Conservation (phyloP, 2,888 invertebrate genomes). For the Himalopsyche japonica region DNA sequence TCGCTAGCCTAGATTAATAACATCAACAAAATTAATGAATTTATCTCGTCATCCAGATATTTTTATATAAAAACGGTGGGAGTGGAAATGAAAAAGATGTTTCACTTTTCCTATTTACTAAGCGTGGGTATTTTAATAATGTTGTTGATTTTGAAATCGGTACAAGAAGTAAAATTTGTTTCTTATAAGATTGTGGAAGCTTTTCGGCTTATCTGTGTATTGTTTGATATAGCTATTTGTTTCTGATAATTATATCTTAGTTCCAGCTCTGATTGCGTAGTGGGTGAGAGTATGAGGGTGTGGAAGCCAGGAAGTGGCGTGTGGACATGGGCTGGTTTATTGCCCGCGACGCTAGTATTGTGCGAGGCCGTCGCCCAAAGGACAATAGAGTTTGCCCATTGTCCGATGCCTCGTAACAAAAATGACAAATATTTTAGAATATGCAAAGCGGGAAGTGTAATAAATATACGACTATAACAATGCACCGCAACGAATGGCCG, state of each 20-base stretch:
- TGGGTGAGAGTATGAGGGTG: not conserved
- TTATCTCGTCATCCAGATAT: too few species aligned
- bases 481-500: conserved; percentile 29
- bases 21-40: too few species aligned
- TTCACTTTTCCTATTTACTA: too few species aligned
- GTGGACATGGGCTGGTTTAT: conserved; percentile 8
- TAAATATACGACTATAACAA: conserved; percentile 37
- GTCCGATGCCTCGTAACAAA: conserved; percentile 20
- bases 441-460: conserved; percentile 35
- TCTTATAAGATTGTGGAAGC: too few species aligned
- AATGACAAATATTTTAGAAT: conserved; percentile 38
- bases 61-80: too few species aligned
- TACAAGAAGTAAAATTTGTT: too few species aligned
- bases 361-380: conserved; percentile 4
- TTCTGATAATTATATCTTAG: not conserved
- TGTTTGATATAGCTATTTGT: too few species aligned
- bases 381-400: conserved; percentile 8
- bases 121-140: too few species aligned
- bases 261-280: not conserved
- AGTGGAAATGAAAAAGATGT: too few species aligned
- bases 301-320: not conserved
- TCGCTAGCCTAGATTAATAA: too few species aligned
- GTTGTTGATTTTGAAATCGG: too few species aligned
- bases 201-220: too few species aligned
- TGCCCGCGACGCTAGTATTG: conserved; percentile 15